These are phyloP conservation scores for Patiria miniata DNA, from an alignment of 35 echinoderm and acorn worm species.

Conservation along the genomic window DNA sequence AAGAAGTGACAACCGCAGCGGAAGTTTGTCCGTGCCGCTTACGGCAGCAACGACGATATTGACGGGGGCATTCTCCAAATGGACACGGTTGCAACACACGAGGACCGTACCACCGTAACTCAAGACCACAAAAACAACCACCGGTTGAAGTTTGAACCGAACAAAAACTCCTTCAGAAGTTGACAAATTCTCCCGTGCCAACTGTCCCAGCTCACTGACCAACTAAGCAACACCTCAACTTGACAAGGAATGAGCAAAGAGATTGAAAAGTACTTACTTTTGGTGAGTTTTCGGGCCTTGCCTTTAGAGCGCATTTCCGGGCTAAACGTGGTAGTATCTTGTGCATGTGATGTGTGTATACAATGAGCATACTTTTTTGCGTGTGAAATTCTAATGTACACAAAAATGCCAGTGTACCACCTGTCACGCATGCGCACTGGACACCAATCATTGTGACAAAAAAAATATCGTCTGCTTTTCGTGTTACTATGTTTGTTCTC, in stretches of 20 bases:
- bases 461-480: neutral
- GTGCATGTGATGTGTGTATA: neutral
- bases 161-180: too few species aligned
- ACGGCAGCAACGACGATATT: too few species aligned
- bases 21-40: too few species aligned
- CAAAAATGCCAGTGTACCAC: slow-evolving; percentile 15
- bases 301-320: slow-evolving; percentile 49
- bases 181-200: too few species aligned
- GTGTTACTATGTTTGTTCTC: too few species aligned
- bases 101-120: too few species aligned
- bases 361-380: neutral
- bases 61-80: too few species aligned
- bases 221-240: neutral
- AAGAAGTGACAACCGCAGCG: too few species aligned
- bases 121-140: too few species aligned
- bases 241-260: neutral
- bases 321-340: neutral
- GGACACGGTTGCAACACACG: too few species aligned
- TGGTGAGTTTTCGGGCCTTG: slow-evolving; percentile 46
- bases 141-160: too few species aligned
- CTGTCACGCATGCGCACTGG: slow-evolving; percentile 17
- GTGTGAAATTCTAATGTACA: slow-evolving; percentile 31
- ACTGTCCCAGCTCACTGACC: neutral
- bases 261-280: slow-evolving; percentile 38
- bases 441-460: neutral